A percentile compares a stretch with the other conserved stretches of the same genome.
phyloP scores from a whole-genome alignment of 2,113 vertebrate genomes.

The Scophthalmus maximus region DNA sequence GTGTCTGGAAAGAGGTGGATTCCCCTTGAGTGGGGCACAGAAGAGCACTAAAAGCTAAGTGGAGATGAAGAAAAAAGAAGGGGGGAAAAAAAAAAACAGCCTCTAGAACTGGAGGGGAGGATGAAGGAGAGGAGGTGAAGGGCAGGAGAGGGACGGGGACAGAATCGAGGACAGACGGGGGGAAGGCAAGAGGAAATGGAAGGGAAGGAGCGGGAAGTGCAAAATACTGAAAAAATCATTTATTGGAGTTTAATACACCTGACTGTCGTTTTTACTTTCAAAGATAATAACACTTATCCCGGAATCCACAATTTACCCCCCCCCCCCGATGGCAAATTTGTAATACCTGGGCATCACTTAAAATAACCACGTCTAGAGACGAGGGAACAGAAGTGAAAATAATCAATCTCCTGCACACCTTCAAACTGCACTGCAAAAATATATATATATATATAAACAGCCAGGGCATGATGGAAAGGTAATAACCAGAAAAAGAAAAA shows the following conservation, averaged over 20 bases:
- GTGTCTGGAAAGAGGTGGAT: slow-evolving; percentile 79
- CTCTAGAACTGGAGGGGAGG: slow-evolving; percentile 55
- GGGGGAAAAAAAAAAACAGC: slow-evolving; percentile 61
- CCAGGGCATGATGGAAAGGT: too few relatives aligned
- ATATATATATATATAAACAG: too few relatives aligned
- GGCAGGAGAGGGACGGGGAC: slow-evolving; percentile 25
- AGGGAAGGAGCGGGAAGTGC: not conserved
- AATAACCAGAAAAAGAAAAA: too few relatives aligned
- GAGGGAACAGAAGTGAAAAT: too few relatives aligned
- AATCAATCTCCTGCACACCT: too few relatives aligned
- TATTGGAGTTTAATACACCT: too few relatives aligned
- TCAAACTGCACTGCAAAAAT: too few relatives aligned
- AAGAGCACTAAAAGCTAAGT: slow-evolving; percentile 84
- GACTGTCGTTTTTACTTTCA: not conserved
- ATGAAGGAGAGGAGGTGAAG: slow-evolving; percentile 52
- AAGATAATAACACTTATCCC: not conserved
- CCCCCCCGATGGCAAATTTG: too few relatives aligned
- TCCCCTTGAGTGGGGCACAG: slow-evolving; percentile 75
- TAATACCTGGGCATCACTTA: too few relatives aligned
- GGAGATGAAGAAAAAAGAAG: slow-evolving; percentile 71
- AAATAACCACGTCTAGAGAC: too few relatives aligned
- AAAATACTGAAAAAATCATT: not conserved
- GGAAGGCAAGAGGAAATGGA: not conserved
- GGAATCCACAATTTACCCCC: too few relatives aligned
- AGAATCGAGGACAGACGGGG: not conserved